These are phyloP conservation scores for Ailurus styani DNA, from an alignment of 2,113 vertebrate species.

Conservation along the genomic window DNA sequence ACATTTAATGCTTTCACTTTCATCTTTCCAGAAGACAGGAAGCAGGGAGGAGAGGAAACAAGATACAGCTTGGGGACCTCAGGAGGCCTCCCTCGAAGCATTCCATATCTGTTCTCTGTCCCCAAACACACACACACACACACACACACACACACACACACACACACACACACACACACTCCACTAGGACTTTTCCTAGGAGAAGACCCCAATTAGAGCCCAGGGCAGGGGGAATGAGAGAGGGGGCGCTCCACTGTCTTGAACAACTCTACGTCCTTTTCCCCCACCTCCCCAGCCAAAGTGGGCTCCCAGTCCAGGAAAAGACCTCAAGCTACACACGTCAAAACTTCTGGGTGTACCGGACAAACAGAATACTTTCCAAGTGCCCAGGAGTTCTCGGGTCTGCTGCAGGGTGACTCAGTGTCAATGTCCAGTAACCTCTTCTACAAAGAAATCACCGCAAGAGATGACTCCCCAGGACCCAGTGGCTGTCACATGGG, in stretches of 20 bases:
- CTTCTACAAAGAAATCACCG: neutral
- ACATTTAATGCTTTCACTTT: conserved; percentile 58
- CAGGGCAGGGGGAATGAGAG: neutral
- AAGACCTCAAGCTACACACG: neutral
- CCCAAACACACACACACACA: neutral
- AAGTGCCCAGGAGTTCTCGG: neutral
- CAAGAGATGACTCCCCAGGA: neutral
- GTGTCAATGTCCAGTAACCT: neutral
- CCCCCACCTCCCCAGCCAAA: neutral
- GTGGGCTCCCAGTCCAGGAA: neutral
- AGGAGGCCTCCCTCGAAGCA: neutral
- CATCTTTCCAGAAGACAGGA: conserved; percentile 38
- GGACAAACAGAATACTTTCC: neutral
- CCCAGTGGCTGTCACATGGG: neutral
- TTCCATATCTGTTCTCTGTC: neutral
- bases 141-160: neutral
- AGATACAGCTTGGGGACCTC: neutral
- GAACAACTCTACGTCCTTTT: neutral
- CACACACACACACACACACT: neutral
- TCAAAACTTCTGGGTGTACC: neutral
- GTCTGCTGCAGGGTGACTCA: neutral
- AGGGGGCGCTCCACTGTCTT: neutral
- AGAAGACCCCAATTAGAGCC: neutral
- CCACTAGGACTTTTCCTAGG: neutral
- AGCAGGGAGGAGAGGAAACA: neutral